Evolutionary conservation across 2,797 vertebrate genomes (phyloP).

Genomic region (Myotis myotis): DNA sequence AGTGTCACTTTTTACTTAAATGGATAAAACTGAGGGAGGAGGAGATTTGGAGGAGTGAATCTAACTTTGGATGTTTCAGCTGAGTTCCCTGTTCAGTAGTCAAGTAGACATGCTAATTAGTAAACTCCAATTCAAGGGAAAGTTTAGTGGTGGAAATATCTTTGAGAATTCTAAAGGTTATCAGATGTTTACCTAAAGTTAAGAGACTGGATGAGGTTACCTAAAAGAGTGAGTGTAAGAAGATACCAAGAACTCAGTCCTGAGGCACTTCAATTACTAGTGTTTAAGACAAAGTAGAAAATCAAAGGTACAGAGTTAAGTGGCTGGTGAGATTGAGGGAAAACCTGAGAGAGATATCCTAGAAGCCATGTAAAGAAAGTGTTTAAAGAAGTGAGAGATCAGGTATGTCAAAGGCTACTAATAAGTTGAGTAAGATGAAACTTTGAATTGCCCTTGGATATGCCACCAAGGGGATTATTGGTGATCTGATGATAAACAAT

Average conservation of each 20-base stretch:
- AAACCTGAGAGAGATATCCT: neutral
- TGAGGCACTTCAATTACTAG: neutral
- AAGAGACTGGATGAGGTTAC: neutral
- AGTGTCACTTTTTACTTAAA: neutral
- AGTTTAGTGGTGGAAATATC: neutral
- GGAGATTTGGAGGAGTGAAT: neutral
- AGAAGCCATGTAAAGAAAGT: neutral
- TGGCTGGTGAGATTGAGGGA: neutral
- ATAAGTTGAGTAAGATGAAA: neutral
- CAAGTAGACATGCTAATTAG: neutral
- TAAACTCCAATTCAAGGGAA: constrained; percentile 8
- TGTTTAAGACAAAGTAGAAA: neutral
- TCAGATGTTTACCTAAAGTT: constrained; percentile 27
- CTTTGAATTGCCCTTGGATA: neutral
- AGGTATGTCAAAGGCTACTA: neutral
- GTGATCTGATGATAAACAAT: neutral
- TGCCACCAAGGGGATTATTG: neutral
- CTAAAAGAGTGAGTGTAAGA: neutral
- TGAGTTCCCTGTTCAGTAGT: neutral
- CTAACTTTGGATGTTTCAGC: neutral
- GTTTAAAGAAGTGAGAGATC: neutral
- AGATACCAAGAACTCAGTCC: neutral
- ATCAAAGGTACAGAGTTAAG: neutral
- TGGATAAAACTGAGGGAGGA: neutral
- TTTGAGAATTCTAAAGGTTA: neutral